Evolutionary conservation across 2,797 vertebrate species (phyloP).

Genomic region (Leuciscus waleckii): DNA sequence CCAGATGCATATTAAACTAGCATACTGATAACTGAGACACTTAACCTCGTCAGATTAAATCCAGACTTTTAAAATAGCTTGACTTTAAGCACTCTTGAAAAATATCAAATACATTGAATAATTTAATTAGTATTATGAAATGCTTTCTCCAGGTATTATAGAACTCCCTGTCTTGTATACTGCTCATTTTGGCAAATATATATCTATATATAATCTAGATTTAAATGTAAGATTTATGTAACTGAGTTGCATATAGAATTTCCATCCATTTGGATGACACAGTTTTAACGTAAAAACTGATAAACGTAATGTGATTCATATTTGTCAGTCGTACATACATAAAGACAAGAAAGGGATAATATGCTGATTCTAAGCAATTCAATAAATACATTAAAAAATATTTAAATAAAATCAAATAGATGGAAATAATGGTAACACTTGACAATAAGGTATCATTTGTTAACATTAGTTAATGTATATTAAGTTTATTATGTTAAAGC

Average conservation of each 20-base stretch:
- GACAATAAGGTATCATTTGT: no score
- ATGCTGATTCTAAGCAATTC: background rate
- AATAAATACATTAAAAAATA: background rate
- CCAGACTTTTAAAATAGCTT: no score
- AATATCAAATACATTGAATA: background rate
- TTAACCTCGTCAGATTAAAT: background rate
- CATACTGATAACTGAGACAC: background rate
- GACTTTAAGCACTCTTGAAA: background rate
- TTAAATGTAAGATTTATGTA: background rate
- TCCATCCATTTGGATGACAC: background rate
- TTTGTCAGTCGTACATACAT: background rate
- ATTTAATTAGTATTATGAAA: background rate
- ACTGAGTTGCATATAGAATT: background rate
- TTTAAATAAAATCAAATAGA: background rate
- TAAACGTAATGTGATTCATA: background rate
- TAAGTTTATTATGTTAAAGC: background rate
- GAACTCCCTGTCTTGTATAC: background rate
- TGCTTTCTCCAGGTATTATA: background rate
- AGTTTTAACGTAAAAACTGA: background rate
- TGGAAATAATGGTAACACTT: background rate
- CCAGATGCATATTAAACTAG: background rate
- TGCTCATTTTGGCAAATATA: background rate
- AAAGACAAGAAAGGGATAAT: background rate
- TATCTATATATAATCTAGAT: no score
- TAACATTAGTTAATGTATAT: no score